Evolutionary conservation across 2,888 invertebrate species (phyloP).

Genomic region (Eubasilissa splendida): DNA sequence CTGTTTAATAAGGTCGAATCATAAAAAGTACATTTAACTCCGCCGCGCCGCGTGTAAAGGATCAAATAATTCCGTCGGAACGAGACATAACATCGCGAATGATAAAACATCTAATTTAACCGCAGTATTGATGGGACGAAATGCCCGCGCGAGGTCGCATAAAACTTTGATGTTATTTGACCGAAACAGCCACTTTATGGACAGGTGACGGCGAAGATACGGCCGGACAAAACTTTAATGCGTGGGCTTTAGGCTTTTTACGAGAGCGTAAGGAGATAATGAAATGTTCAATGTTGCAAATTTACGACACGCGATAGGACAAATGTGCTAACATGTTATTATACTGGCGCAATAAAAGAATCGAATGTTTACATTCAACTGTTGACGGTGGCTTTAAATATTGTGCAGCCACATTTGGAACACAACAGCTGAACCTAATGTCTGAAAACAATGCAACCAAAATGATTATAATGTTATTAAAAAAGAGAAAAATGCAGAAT

Average conservation of each 20-base stretch:
- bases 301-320: conserved; percentile 23
- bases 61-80: background rate
- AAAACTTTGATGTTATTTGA: conserved; percentile 29
- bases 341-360: conserved; percentile 12
- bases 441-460: too few relatives aligned
- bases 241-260: conserved; percentile 23
- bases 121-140: conserved; percentile 25
- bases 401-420: too few relatives aligned
- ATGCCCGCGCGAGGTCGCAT: conserved; percentile 5
- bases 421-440: too few relatives aligned
- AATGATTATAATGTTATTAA: too few relatives aligned
- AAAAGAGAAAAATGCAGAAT: too few relatives aligned
- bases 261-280: conserved; percentile 40
- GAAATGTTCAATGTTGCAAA: conserved; percentile 32
- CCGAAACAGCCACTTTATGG: conserved; percentile 25
- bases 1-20: background rate
- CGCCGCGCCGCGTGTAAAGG: conserved; percentile 2
- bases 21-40: conserved; percentile 10
- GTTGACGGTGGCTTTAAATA: background rate
- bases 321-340: conserved; percentile 16
- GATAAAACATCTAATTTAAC: conserved; percentile 1
- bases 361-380: conserved; percentile 20
- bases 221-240: conserved; percentile 32
- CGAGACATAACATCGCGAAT: background rate
- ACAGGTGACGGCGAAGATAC: conserved; percentile 36